phyloP scores from a whole-genome alignment of 2,113 vertebrate species.

The Colossoma macropomum region DNA sequence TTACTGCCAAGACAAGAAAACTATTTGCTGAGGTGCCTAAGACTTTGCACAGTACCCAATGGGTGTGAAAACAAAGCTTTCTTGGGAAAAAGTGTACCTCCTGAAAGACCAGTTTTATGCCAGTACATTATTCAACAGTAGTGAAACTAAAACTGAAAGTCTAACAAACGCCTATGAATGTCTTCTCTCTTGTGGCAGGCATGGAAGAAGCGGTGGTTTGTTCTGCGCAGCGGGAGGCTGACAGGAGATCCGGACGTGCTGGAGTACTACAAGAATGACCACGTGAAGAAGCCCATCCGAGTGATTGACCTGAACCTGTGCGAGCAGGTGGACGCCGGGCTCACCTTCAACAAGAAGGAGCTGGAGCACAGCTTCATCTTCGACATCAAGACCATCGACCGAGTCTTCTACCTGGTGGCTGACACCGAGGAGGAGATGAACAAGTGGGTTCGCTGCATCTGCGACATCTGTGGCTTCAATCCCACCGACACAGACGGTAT shows the following conservation, averaged over 20 bases:
- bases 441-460: constrained; percentile 99
- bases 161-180: constrained; percentile 23
- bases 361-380: constrained; percentile 99
- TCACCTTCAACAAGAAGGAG: constrained; percentile 97
- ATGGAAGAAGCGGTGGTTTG: constrained; percentile 99
- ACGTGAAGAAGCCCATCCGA: constrained; percentile 97
- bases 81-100: too few species aligned
- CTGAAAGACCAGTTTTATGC: too few species aligned
- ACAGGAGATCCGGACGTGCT: constrained; percentile 96
- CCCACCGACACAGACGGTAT: constrained; percentile 94
- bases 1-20: too few species aligned
- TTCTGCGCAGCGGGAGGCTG: constrained; percentile 95
- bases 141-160: background rate
- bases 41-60: too few species aligned
- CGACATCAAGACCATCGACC: constrained; percentile 98
- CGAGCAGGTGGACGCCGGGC: constrained; percentile 97
- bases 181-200: constrained; percentile 80
- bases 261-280: constrained; percentile 99
- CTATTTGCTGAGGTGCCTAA: too few species aligned
- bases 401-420: constrained; percentile 97
- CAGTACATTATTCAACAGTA: background rate
- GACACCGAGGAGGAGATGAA: constrained; percentile 99
- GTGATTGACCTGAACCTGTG: constrained; percentile 99
- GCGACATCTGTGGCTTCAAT: constrained; percentile 99
- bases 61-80: too few species aligned